Base-by-base conservation (phyloP, 1,140 invertebrate genomes). In the Conus betulinus region DNA sequence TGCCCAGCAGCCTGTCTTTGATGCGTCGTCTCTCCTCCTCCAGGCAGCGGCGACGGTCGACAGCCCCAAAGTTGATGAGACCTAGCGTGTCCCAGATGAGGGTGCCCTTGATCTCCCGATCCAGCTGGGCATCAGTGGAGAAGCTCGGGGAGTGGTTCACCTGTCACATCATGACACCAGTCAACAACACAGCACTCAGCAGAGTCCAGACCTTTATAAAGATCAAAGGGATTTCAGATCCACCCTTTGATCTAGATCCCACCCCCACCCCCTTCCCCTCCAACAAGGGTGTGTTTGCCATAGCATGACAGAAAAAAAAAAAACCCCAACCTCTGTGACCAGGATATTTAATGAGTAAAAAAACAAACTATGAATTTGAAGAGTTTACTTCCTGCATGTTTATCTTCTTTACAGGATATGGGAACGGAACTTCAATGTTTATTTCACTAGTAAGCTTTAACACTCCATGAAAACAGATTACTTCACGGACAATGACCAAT, bases 141-240 rank as follows among this genome's bases (percentile, higher is more conserved):
- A 98, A 98, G 95, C 98, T 98, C 6, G 98, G 98, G 8, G 98
- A 98, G 93, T 98, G 98, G 95, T 99, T 98, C 2, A 98, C 97
- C 95, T 95, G 88, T 17, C 88, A 74, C 78, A n/a, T 79, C 57
- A 89, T 1, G 52, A 86, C 51, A 85, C 51, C 53, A 39, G 3
- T 39, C 39, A 39, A 39, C 39, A 39, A 0, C 39, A 71, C 27
- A 7, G 53, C n/a, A 82, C 15, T 25, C 17, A 23, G 81, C 3
- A 87, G 81, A 10, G 25, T 88, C 51, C 0, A 13, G 25, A 78
- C 76, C 51, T 74, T 23, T 13, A n/a, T n/a, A n/a, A 13, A 23
- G 3, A 78, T 8, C 11, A 13, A 78, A 8, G 13, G 25, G 51
- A 23, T n/a, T 78, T 11, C 51, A n/a, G 3, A 78, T 78, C 76